A percentile compares a stretch with the other conserved stretches of the same genome.
These are phyloP conservation scores for Linepithema humile DNA, from an alignment of 1,140 invertebrate genomes.

Conservation along the genomic window DNA sequence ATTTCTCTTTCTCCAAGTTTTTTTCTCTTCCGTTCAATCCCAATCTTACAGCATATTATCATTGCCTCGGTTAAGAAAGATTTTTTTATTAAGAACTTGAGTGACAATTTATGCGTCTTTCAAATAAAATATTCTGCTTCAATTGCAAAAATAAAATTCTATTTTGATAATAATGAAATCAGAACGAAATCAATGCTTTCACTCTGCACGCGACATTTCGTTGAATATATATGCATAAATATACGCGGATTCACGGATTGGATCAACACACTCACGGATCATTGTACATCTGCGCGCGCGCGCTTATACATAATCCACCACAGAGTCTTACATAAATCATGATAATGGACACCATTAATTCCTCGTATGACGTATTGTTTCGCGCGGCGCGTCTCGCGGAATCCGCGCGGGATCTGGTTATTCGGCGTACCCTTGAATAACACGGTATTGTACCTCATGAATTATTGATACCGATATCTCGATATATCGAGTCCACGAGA, in stretches of 20 bases:
- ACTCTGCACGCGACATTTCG: too few species aligned
- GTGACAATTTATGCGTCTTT: background rate
- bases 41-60: background rate
- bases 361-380: constrained; percentile 23
- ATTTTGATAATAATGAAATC: background rate
- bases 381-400: constrained; percentile 1
- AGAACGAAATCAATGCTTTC: too few species aligned
- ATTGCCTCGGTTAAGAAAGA: constrained; percentile 1
- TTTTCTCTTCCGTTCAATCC: background rate
- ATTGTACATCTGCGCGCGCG: constrained; percentile 9
- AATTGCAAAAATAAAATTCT: background rate
- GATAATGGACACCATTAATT: constrained; percentile 44
- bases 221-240: too few species aligned
- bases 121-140: background rate
- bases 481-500: constrained; percentile 27
- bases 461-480: constrained; percentile 54
- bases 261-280: background rate
- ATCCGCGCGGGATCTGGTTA: constrained; percentile 47
- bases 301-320: background rate
- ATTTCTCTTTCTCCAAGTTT: background rate
- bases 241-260: background rate
- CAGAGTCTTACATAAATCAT: constrained; percentile 41
- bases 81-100: constrained; percentile 22
- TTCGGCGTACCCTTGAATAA: constrained; percentile 34
- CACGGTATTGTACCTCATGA: constrained; percentile 41